Percentiles rank a stretch among this genome's conserved stretches.
These are phyloP conservation scores for Orthosia cruda DNA, from an alignment of 2,888 invertebrate species.

Conservation along the genomic window DNA sequence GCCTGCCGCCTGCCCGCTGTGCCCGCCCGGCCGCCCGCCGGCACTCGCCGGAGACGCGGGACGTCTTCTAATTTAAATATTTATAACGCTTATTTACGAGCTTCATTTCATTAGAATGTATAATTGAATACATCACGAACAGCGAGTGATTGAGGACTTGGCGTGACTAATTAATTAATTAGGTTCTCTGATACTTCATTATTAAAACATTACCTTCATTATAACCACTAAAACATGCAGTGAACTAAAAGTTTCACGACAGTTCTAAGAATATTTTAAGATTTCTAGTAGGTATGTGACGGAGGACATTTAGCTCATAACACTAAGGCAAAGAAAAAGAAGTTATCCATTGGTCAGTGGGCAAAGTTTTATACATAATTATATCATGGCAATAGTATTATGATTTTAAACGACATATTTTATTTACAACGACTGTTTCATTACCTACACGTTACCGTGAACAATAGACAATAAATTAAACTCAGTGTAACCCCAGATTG, in stretches of 20 bases:
- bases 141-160: conserved; percentile 19
- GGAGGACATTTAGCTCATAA: no score
- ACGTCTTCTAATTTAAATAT: conserved; percentile 50
- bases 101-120: conserved; percentile 45
- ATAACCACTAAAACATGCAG: background rate
- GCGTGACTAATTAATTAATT: conserved; percentile 17
- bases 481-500: no score
- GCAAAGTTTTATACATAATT: no score
- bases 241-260: background rate
- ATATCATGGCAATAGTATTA: no score
- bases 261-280: background rate
- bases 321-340: no score
- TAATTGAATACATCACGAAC: conserved; percentile 36
- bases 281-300: no score
- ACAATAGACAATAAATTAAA: no score
- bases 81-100: conserved; percentile 47
- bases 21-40: background rate
- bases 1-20: background rate
- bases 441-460: no score
- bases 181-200: background rate
- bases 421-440: no score
- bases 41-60: conserved; percentile 5
- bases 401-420: no score
- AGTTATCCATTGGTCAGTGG: no score
- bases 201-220: background rate